A percentile compares a stretch with the other conserved stretches of the same genome.
Evolutionary conservation across 2,113 vertebrate genomes (phyloP).

Genomic region (Paradisaea rubra): DNA sequence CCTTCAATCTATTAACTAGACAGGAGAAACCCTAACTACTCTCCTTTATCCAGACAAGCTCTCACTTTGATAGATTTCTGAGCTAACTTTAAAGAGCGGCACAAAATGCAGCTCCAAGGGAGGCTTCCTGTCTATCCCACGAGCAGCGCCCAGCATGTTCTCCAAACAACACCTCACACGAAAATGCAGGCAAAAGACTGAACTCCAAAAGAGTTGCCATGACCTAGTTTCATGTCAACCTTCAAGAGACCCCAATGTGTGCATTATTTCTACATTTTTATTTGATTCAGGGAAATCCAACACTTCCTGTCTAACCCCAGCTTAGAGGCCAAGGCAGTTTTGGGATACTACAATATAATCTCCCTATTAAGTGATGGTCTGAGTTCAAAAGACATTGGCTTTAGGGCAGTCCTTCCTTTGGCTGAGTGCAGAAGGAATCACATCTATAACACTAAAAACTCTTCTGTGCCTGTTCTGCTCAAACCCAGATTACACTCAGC

Average conservation of each 20-base stretch:
- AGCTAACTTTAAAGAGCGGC: background rate
- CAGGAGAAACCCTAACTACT: background rate
- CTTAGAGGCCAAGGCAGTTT: background rate
- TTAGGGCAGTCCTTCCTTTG: background rate
- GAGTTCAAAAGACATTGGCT: background rate
- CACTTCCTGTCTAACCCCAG: background rate
- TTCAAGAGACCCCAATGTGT: rapidly evolving
- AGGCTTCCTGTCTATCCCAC: background rate
- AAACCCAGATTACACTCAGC: background rate
- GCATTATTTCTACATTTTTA: background rate
- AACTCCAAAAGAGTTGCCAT: background rate
- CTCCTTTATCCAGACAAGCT: background rate
- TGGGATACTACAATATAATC: background rate
- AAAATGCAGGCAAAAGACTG: background rate
- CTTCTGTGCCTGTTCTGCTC: background rate
- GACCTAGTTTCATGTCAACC: background rate
- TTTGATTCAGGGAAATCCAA: background rate
- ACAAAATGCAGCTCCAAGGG: background rate
- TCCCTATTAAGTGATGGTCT: background rate
- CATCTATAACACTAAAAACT: background rate
- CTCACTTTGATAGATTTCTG: background rate
- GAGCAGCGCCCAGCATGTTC: background rate
- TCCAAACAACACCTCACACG: background rate
- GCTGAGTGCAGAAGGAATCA: background rate
- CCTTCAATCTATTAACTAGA: background rate